phyloP scores from a whole-genome alignment of 2,797 vertebrate species.

The Hyperoplus lanceolatus region DNA sequence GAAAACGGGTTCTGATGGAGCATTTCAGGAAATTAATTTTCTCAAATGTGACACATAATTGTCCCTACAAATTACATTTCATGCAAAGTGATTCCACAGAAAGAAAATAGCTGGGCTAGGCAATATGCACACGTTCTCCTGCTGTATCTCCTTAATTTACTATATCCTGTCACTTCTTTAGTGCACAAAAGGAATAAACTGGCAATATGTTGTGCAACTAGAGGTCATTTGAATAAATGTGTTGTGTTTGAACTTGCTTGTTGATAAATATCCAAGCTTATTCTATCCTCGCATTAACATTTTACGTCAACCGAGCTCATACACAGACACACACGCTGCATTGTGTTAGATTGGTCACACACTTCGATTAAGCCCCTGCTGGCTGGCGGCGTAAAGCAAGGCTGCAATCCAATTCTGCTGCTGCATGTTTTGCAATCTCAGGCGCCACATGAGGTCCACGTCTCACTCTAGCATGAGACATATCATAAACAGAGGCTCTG shows the following conservation, averaged over 20 bases:
- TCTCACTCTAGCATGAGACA: constrained; percentile 72
- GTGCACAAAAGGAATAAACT: constrained; percentile 13
- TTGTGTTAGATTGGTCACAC: constrained; percentile 74
- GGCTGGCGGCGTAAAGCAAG: constrained; percentile 68
- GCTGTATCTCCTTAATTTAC: constrained; percentile 58
- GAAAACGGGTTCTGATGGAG: constrained; percentile 55
- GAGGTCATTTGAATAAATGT: constrained; percentile 6
- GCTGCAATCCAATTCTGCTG: constrained; percentile 77
- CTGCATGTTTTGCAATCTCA: constrained; percentile 78
- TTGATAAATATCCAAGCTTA: constrained; percentile 28
- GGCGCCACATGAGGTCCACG: constrained; percentile 74
- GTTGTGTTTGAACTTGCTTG: constrained; percentile 6
- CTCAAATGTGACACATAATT: constrained; percentile 70
- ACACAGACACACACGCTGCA: constrained; percentile 41
- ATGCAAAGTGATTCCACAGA: constrained; percentile 41
- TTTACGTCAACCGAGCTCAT: constrained; percentile 46
- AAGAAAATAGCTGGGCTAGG: constrained; percentile 44
- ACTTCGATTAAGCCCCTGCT: constrained; percentile 82
- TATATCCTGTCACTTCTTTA: constrained; percentile 45
- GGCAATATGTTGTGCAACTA: constrained; percentile 4
- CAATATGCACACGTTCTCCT: constrained; percentile 33
- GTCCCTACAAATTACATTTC: constrained; percentile 64
- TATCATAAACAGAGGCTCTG: constrained; percentile 73
- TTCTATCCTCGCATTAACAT: constrained; percentile 28
- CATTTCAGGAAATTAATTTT: constrained; percentile 71